Conservation (phyloP, 2,888 invertebrate genomes). For the Tryphoninae sp. region DNA sequence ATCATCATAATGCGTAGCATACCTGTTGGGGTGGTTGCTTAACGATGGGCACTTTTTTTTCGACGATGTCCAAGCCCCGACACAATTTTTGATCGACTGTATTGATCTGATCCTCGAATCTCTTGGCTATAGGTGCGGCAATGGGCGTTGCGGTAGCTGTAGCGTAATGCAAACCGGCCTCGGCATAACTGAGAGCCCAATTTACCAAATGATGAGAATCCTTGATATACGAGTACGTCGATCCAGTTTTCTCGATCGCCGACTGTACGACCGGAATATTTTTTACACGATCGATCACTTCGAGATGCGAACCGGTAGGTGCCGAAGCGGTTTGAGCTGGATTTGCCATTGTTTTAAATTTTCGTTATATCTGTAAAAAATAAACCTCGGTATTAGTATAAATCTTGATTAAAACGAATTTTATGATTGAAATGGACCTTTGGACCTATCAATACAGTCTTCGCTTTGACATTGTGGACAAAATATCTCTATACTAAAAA, state of each 20-base stretch:
- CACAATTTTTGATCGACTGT: constrained; percentile 83
- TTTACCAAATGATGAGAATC: constrained; percentile 83
- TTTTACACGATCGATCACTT: constrained; percentile 77
- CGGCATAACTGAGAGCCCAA: constrained; percentile 84
- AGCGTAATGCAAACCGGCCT: constrained; percentile 82
- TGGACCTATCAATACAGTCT: constrained; percentile 26
- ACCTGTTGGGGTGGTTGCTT: constrained; percentile 84
- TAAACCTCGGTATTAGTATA: not conserved
- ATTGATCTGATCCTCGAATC: constrained; percentile 83
- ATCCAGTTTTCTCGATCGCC: constrained; percentile 78
- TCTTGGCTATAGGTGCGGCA: constrained; percentile 82
- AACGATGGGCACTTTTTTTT: constrained; percentile 83
- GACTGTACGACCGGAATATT: constrained; percentile 78
- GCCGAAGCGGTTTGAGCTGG: constrained; percentile 49
- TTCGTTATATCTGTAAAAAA: constrained; percentile 2
- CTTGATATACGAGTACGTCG: constrained; percentile 79
- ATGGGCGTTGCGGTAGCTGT: constrained; percentile 83
- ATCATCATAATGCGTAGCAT: constrained; percentile 57
- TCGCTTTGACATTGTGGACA: constrained; percentile 6
- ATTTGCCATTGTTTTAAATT: constrained; percentile 58
- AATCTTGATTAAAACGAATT: no score
- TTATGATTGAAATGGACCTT: constrained; percentile 47
- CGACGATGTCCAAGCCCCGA: constrained; percentile 83
- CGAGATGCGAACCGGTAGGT: constrained; percentile 72
- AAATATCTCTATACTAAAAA: constrained; percentile 16